Conservation (phyloP, 2,888 invertebrate species). For the Agriopis aurantiaria region DNA sequence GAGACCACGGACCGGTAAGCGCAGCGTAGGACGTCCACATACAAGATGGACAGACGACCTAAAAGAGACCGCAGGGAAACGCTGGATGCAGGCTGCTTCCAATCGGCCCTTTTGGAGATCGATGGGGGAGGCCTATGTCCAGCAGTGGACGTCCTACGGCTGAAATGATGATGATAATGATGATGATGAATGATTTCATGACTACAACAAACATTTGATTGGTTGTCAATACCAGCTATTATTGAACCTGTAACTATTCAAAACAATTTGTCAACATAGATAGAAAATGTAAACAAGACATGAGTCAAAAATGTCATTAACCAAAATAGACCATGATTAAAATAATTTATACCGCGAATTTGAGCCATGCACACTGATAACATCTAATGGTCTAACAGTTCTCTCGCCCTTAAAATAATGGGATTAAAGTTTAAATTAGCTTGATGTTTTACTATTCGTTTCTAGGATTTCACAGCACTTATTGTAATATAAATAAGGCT, state of each 20-base stretch:
- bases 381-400: conserved; percentile 12
- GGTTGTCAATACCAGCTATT: background rate
- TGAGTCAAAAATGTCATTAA: conserved; percentile 7
- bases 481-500: background rate
- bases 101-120: too few relatives aligned
- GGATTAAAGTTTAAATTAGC: conserved; percentile 6
- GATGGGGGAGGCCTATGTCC: too few relatives aligned
- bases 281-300: conserved; percentile 24
- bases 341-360: conserved; percentile 26
- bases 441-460: background rate
- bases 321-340: conserved; percentile 19
- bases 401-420: background rate
- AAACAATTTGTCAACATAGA: conserved; percentile 10
- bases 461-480: background rate
- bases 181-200: too few relatives aligned
- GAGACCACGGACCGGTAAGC: too few relatives aligned
- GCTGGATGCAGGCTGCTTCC: too few relatives aligned
- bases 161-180: too few relatives aligned
- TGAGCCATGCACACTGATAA: conserved; percentile 18
- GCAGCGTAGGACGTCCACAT: too few relatives aligned
- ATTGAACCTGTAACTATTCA: background rate
- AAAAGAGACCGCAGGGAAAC: too few relatives aligned
- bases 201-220: too few relatives aligned
- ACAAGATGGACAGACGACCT: too few relatives aligned
- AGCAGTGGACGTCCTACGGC: too few relatives aligned